Evolutionary conservation across 2,797 vertebrate species (phyloP).

Genomic region (Bradypodion ventrale): DNA sequence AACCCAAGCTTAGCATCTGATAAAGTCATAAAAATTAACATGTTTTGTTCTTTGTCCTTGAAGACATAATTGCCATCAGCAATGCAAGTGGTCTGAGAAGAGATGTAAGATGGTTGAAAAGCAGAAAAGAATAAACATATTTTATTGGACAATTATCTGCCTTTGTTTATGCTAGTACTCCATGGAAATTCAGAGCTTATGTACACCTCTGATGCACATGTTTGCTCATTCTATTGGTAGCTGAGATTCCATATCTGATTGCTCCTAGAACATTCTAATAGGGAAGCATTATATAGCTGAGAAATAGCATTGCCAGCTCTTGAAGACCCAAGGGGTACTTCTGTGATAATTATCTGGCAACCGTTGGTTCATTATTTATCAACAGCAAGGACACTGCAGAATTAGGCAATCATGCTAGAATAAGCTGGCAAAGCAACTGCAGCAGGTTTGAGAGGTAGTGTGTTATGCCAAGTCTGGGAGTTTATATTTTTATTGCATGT

Average conservation of each 20-base stretch:
- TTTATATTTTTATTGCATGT: neutral
- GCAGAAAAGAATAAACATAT: too few relatives aligned
- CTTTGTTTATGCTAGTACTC: neutral
- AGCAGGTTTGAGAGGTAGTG: neutral
- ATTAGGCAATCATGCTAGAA: slow-evolving; percentile 43
- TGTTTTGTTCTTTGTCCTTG: too few relatives aligned
- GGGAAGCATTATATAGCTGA: slow-evolving; percentile 38
- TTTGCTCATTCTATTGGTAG: slow-evolving; percentile 15
- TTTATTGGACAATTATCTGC: neutral
- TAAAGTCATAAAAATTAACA: too few relatives aligned
- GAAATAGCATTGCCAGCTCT: slow-evolving; percentile 38
- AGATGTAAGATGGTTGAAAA: too few relatives aligned
- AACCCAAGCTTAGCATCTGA: too few relatives aligned
- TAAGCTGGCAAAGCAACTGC: neutral
- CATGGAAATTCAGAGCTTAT: slow-evolving; percentile 2
- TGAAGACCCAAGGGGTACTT: slow-evolving; percentile 41
- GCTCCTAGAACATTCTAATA: slow-evolving; percentile 37
- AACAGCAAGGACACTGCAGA: slow-evolving; percentile 54
- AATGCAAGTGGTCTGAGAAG: too few relatives aligned
- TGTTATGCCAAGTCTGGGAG: neutral
- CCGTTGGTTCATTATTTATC: slow-evolving; percentile 51
- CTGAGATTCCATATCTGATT: slow-evolving; percentile 8
- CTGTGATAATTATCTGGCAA: slow-evolving; percentile 34
- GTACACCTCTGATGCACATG: neutral
- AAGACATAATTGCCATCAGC: too few relatives aligned